Evolutionary conservation across 1,140 invertebrate genomes (phyloP), one percentile per base, ranked within the genome.

Genomic region (Leptinotarsa defecta): DNA sequence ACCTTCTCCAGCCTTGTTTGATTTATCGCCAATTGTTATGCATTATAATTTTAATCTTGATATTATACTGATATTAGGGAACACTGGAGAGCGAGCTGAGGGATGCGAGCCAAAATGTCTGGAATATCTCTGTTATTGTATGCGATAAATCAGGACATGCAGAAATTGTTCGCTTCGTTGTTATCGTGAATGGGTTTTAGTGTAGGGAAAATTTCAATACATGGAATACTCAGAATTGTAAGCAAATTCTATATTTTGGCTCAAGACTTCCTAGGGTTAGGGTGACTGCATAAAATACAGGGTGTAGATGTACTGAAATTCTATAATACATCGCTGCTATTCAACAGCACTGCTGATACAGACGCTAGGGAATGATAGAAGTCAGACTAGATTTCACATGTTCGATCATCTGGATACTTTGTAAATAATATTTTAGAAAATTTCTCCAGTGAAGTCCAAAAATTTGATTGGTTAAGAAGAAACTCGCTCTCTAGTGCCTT

Each of bases 51-150:
- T 19, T 17, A 15, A 19, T 57, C 52, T 57, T 57, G 52, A 57
- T 57, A 57, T 57, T 57, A 57, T 4, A 57, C n/a, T 19, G 52
- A 57, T 57, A 57, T 57, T 8, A 57, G 52, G n/a, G 52, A 57
- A 57, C n/a, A 19, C 17, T 19, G 52, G n/a, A 19, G 6, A 17
- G 15, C 52, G 17, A 57, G n/a, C 13, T n/a, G 52, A 57, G 52
- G 52, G 52, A 57, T 17, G 52, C 52, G 13, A 57, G 52, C 52
- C 52, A 57, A 57, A 57, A 57, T 57, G 52, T 57, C 52, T 57
- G 52, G 52, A 57, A 57, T 57, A 57, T 57, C 52, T 57, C 6
- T n/a, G 15, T 15, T 57, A 57, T 57, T 57, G 17, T 57, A 19
- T 19, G 52, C 15, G 3, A 57, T 57, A 57, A 57, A 57, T 57